These are phyloP conservation scores for Siniperca scherzeri DNA, from an alignment of 2,797 vertebrate species.

Conservation along the genomic window DNA sequence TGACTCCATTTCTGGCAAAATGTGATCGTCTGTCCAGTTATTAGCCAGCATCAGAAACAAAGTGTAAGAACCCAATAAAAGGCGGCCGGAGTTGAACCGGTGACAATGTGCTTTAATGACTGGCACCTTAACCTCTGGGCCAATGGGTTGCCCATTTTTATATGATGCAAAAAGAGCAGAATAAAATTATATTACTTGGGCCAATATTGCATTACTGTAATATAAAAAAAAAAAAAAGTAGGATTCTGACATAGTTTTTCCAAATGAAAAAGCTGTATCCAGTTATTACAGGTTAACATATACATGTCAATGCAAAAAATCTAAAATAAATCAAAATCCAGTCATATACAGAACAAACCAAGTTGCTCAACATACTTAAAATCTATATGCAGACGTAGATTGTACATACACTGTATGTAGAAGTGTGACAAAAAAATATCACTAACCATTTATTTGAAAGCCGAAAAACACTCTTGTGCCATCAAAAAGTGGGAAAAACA, in stretches of 20 bases:
- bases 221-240: background rate
- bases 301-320: background rate
- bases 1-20: background rate
- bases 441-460: background rate
- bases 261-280: background rate
- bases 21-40: background rate
- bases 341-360: background rate
- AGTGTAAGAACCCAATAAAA: constrained; percentile 8
- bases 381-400: background rate
- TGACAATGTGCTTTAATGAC: background rate
- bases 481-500: constrained; percentile 28
- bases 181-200: background rate
- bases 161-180: background rate
- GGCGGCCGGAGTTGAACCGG: background rate
- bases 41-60: background rate
- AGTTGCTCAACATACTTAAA: background rate
- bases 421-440: background rate
- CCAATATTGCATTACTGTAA: background rate
- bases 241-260: background rate
- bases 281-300: background rate
- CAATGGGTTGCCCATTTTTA: background rate
- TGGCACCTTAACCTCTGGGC: background rate
- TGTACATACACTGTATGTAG: too few relatives aligned
- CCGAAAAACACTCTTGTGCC: background rate
- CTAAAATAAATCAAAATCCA: too few relatives aligned